Evolutionary conservation across 1,140 invertebrate species (phyloP).

Genomic region (Leptonema lineaticorne): DNA sequence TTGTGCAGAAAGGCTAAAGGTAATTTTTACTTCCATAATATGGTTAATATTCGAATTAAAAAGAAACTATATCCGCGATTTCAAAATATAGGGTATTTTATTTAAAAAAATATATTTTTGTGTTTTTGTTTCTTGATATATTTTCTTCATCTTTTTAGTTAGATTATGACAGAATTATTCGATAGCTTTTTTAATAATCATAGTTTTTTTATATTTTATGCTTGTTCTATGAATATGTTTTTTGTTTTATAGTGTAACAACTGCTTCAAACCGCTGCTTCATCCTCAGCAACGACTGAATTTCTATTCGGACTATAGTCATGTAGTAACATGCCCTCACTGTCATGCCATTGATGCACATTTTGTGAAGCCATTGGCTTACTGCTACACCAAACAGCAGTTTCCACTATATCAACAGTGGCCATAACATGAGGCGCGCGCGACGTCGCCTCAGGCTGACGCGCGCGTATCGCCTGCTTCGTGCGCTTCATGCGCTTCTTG

Average conservation of each 20-base stretch:
- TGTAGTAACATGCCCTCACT: conserved; percentile 86
- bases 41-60: background rate
- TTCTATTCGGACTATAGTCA: conserved; percentile 96
- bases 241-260: conserved; percentile 77
- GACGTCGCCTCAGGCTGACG: conserved; percentile 53
- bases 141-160: background rate
- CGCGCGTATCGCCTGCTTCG: conserved; percentile 49
- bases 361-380: conserved; percentile 87
- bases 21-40: too few species aligned
- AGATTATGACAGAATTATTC: background rate
- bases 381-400: conserved; percentile 74
- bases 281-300: conserved; percentile 82
- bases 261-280: conserved; percentile 82
- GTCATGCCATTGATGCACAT: conserved; percentile 86
- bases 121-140: background rate
- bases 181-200: background rate
- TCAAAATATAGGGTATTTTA: too few species aligned
- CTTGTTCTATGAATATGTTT: background rate
- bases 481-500: conserved; percentile 44
- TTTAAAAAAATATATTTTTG: background rate
- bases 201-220: background rate
- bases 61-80: too few species aligned
- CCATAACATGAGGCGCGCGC: conserved; percentile 79
- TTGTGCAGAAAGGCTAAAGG: conserved; percentile 89
- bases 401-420: conserved; percentile 71